Base-by-base conservation (phyloP, 2,888 invertebrate species). In the Margaritifera margaritifera region DNA sequence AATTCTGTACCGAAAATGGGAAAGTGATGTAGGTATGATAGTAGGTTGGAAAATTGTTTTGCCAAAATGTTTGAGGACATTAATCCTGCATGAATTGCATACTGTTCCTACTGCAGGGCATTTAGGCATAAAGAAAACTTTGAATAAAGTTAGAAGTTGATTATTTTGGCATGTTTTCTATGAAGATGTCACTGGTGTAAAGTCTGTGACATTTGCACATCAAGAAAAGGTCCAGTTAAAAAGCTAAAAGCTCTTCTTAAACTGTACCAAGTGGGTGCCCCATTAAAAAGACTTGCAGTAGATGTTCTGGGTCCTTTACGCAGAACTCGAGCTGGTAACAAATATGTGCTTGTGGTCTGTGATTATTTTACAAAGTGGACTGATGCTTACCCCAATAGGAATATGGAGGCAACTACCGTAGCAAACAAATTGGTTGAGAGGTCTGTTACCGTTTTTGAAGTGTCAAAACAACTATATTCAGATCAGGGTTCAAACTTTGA, bases 401-500 rank as follows among this genome's bases (percentile, higher is more conserved):
- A 79, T 58, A 68, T 75, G 55, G 70, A 78, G 53, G 74, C 78
- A n/a, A 27, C 11, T 19, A 72, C 74, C 0, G 64, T 76, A 27
- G 79, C 78, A 8, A 51, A 66, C 31, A 62, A 52, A 18, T 64
- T 79, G 24, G 62, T 78, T 15, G 68, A 73, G 4, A 56, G 57
- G 20, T 76, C 51, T 55, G 79, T 11, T 64, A n/a, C 61, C 11
- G 19, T 66, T 6, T 78, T 74, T 66, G 80, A 78, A 11, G 62
- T 69, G 8, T 77, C 77, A 4, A 20, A 55, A 25, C 57, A 73
- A 19, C 50, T 79, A 20, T 76, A 78, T 62, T 59, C 74, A 19
- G 79, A 80, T 42, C 75, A 72, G 25, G 80, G 76, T 6, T 27
- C 64, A 18, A 73, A 69, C n/a, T 80, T 75, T 67, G 70, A 77